A percentile compares a stretch with the other conserved stretches of the same genome.
These are phyloP conservation scores for Hoplodrina ambigua DNA, from an alignment of 2,888 invertebrate genomes.

Conservation along the genomic window DNA sequence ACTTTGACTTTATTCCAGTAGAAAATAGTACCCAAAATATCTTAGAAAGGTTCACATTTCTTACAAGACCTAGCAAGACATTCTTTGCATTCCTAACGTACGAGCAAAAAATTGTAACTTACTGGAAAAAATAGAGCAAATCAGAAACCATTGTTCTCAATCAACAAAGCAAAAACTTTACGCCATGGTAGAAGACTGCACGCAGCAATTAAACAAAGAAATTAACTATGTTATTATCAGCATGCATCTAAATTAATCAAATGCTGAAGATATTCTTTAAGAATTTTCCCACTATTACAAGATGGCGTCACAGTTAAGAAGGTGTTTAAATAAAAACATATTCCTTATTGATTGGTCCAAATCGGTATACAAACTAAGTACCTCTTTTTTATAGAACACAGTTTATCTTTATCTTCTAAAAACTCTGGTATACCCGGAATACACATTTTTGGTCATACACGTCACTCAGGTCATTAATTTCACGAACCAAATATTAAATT, in stretches of 20 bases:
- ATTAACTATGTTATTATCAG: conserved; percentile 18
- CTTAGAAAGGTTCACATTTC: no score
- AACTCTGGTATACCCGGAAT: conserved; percentile 69
- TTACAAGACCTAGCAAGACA: background rate
- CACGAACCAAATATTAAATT: conserved; percentile 7
- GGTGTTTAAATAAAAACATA: background rate
- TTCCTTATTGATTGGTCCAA: background rate
- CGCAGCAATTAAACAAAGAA: conserved; percentile 13
- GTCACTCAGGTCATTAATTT: conserved; percentile 36
- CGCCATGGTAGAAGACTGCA: conserved; percentile 22
- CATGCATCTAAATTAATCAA: conserved; percentile 7
- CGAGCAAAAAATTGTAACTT: conserved; percentile 15
- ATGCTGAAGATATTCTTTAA: background rate
- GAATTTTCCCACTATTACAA: background rate
- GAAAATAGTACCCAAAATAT: no score
- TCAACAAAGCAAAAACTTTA: conserved; percentile 35
- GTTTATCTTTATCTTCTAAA: conserved; percentile 61
- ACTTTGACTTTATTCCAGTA: no score
- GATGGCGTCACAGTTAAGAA: background rate
- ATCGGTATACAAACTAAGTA: conserved; percentile 46
- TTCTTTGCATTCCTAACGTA: background rate
- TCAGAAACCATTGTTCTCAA: conserved; percentile 33
- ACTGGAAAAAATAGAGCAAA: conserved; percentile 28
- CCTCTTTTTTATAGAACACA: conserved; percentile 78
- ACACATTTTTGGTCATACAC: conserved; percentile 75